Evolutionary conservation across 2,113 vertebrate species (phyloP).

Genomic region (Anser cygnoides): DNA sequence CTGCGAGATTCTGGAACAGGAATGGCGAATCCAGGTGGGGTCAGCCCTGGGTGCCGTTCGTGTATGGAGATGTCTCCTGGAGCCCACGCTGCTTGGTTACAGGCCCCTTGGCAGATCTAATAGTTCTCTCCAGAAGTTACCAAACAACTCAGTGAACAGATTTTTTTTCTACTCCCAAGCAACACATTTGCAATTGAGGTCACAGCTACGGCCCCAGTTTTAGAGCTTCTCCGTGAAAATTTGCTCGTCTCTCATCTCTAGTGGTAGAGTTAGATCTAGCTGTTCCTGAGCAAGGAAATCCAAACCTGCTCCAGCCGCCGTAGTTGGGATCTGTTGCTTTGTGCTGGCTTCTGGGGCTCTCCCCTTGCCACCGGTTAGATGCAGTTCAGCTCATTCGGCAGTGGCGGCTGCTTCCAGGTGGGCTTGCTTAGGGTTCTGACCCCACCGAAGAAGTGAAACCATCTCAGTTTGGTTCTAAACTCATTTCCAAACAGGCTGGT

Average conservation of each 20-base stretch:
- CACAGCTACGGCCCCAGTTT: neutral
- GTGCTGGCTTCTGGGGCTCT: neutral
- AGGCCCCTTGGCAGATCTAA: neutral
- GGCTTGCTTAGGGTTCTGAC: neutral
- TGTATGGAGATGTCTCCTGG: neutral
- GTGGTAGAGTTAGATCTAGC: neutral
- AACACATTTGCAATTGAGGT: neutral
- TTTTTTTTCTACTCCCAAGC: neutral
- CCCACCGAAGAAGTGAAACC: neutral
- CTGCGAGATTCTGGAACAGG: neutral
- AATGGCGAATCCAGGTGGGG: neutral
- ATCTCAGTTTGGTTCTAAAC: neutral
- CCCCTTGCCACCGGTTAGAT: neutral
- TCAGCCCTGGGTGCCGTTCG: neutral
- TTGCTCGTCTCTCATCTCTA: accelerated
- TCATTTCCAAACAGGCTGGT: neutral
- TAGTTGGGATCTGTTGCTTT: too few species aligned
- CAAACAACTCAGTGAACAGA: too few species aligned
- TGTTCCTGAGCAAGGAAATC: neutral
- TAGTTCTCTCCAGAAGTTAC: too few species aligned
- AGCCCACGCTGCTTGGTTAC: neutral
- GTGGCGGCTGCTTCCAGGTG: neutral
- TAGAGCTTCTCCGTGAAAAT: neutral
- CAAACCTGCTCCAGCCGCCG: neutral
- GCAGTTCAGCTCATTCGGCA: neutral